Evolutionary conservation across 2,888 invertebrate species (phyloP).

Genomic region (Drosophila robusta): DNA sequence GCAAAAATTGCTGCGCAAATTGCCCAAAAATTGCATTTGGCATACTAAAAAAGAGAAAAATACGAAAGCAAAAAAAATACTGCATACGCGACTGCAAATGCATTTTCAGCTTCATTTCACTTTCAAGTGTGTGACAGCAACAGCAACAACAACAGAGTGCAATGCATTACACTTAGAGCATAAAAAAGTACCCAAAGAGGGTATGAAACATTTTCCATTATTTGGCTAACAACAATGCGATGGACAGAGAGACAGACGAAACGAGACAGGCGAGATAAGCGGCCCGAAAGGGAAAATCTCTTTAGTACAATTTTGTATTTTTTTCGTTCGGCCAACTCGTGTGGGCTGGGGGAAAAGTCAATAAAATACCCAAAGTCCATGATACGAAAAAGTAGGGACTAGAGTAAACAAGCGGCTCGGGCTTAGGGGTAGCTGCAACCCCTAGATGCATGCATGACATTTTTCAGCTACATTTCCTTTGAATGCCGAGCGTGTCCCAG

Average conservation of each 20-base stretch:
- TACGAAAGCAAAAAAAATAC: slow-evolving; percentile 13
- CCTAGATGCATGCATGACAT: slow-evolving; percentile 38
- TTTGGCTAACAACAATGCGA: slow-evolving; percentile 75
- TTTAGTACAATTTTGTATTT: slow-evolving; percentile 26
- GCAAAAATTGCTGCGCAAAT: slow-evolving; percentile 41
- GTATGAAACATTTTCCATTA: slow-evolving; percentile 71
- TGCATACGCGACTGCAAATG: slow-evolving; percentile 62
- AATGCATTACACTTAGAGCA: slow-evolving; percentile 63
- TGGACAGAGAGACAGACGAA: slow-evolving; percentile 23
- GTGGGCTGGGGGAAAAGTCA: slow-evolving; percentile 53
- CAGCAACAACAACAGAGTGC: slow-evolving; percentile 29
- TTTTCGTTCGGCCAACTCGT: slow-evolving; percentile 16
- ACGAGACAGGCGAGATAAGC: slow-evolving; percentile 49
- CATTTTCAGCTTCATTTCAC: slow-evolving; percentile 84
- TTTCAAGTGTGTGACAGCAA: slow-evolving; percentile 76
- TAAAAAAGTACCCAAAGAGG: slow-evolving; percentile 8
- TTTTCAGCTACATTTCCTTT: slow-evolving; percentile 41
- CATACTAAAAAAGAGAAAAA: slow-evolving; percentile 17
- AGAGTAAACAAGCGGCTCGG: slow-evolving; percentile 56
- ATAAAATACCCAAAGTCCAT: slow-evolving; percentile 60
- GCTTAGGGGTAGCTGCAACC: slow-evolving; percentile 59
- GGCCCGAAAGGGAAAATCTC: slow-evolving; percentile 35
- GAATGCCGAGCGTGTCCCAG: slow-evolving; percentile 40
- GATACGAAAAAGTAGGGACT: slow-evolving; percentile 21
- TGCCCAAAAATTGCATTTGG: slow-evolving; percentile 65